Evolutionary conservation across 2,113 vertebrate genomes (phyloP).

Genomic region (Antechinus stuartii): DNA sequence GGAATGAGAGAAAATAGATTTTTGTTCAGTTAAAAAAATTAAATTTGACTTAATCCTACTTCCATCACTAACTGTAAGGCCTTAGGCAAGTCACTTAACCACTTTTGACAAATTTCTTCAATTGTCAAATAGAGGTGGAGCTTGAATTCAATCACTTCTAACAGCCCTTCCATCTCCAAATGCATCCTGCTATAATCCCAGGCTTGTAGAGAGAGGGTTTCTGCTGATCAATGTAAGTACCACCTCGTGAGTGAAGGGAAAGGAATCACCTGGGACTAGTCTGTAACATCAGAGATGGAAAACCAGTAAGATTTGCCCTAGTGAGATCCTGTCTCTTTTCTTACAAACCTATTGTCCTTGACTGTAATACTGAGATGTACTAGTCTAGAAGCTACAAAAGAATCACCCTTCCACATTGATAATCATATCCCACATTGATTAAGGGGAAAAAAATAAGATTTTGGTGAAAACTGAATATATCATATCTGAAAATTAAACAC

Average conservation of each 20-base stretch:
- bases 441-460: background rate
- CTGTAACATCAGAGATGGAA: no score
- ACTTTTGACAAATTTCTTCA: background rate
- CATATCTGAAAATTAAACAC: background rate
- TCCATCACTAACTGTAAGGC: background rate
- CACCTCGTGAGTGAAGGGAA: no score
- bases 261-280: no score
- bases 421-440: no score
- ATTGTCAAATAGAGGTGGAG: no score
- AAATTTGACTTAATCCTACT: background rate
- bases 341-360: no score
- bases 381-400: no score
- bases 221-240: background rate
- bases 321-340: no score
- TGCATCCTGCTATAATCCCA: background rate
- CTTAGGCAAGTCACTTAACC: background rate
- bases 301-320: no score
- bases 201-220: background rate
- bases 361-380: no score
- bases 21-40: background rate
- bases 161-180: background rate
- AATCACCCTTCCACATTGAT: no score
- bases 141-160: background rate
- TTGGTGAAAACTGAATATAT: background rate
- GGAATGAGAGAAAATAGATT: background rate